phyloP scores from a whole-genome alignment of 92 coral and sea anemone genomes.

The Palythoa grandis region DNA sequence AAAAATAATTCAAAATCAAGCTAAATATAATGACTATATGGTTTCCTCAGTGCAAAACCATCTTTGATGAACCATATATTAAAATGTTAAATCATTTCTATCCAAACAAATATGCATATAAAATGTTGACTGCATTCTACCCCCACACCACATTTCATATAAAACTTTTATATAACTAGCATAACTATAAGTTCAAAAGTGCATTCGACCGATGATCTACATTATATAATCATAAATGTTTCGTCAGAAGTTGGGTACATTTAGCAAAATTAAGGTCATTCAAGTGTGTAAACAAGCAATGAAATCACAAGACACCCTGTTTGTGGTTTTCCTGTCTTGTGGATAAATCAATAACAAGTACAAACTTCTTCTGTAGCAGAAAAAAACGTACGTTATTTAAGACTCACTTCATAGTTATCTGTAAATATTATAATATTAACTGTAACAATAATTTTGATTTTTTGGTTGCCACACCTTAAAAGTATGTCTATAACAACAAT shows the following conservation, averaged over 20 bases:
- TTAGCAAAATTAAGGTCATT: slow-evolving; percentile 29
- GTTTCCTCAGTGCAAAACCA: too few relatives aligned
- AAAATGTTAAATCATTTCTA: too few relatives aligned
- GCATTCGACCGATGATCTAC: too few relatives aligned
- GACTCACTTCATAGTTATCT: background rate
- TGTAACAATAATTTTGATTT: slow-evolving; percentile 26
- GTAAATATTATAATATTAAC: background rate
- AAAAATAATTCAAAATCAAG: too few relatives aligned
- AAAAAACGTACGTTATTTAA: background rate
- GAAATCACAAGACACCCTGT: slow-evolving; percentile 19
- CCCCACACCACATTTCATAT: too few relatives aligned
- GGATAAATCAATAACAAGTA: background rate
- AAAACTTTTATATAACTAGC: too few relatives aligned
- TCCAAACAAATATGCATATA: too few relatives aligned
- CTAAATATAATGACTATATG: too few relatives aligned
- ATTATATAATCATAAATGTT: slow-evolving; percentile 5
- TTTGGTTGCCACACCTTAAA: slow-evolving; percentile 15
- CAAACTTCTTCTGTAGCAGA: background rate
- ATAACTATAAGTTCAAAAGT: too few relatives aligned
- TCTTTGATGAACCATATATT: too few relatives aligned
- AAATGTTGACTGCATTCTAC: too few relatives aligned
- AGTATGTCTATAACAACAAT: slow-evolving; percentile 1
- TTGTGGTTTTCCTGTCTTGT: background rate
- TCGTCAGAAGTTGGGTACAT: slow-evolving; percentile 36
- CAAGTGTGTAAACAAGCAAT: slow-evolving; percentile 24